Base-by-base conservation (phyloP, 92 coral and sea anemone genomes). In the Anthopleura xanthogrammica region DNA sequence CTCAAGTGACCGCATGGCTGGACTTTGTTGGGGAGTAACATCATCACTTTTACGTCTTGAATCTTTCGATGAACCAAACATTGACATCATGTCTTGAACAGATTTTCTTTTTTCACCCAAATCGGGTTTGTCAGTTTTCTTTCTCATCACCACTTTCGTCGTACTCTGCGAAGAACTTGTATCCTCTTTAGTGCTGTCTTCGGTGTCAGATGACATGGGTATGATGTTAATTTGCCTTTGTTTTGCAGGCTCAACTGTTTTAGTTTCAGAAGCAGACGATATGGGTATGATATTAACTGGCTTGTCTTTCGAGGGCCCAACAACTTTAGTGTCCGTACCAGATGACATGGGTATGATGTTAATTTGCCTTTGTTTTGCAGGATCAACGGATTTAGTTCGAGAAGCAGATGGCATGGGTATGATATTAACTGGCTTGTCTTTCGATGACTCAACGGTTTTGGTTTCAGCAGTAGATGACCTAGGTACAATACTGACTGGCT, bases 61-160 rank as follows among this genome's bases (percentile, higher is more conserved):
- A 7, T 68, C 77, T 17, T 85, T 77, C 65, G 83, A n/a, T 3
- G 65, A 43, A n/a, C 75, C 52, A 56, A 78, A 85, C 83, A 85
- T 76, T 13, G 60, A 20, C 83, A 79, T 85, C 88, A 85, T 85
- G 50, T 85, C 83, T 50, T 85, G 81, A 17, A 85, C 79, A 16
- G 88, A 85, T 73, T 65, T 79, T 56, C 88, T 66, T 79, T 85
- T 85, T 78, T 85, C 75, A 3, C 22, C 73, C 36, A 74, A 2
- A 64, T 85, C 81, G 68, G 39, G 54, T 20, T 52, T 52, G 55
- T 52, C 73, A 40, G 72, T 40, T 78, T 85, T 85, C 77, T 77
- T 52, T 48, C 83, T 85, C 88, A 85, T 71, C 12, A 79, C 77
- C 22, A 84, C 87, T 17, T 55, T 73, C 39, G 46, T 36, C 12